A percentile compares a stretch with the other conserved stretches of the same genome.
These are phyloP conservation scores for Poeciliopsis prolifica DNA, from an alignment of 2,113 vertebrate genomes.

Conservation along the genomic window DNA sequence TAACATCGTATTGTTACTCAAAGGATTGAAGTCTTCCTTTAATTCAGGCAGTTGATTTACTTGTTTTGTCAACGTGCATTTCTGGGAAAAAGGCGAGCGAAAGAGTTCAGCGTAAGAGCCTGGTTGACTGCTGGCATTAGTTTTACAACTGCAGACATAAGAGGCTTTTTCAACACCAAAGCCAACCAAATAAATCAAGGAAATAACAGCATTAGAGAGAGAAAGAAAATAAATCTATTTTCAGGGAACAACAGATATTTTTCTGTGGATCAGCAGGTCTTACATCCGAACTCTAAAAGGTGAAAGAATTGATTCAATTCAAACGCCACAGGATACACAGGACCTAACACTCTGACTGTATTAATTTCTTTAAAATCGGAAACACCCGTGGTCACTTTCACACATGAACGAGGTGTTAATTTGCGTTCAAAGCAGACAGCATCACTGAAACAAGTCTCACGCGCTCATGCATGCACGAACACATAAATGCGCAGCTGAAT, in stretches of 20 bases:
- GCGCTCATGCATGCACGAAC: conserved; percentile 5
- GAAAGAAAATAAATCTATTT: background rate
- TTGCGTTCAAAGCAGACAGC: conserved; percentile 7
- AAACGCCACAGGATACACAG: background rate
- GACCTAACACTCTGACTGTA: background rate
- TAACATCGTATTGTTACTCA: background rate
- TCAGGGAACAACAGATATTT: background rate
- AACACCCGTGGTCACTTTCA: background rate
- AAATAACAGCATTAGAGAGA: background rate
- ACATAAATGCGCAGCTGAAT: background rate
- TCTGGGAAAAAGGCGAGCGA: background rate
- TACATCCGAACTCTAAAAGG: background rate
- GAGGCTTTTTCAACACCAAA: background rate
- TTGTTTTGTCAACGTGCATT: background rate
- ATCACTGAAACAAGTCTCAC: background rate
- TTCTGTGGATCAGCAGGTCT: background rate
- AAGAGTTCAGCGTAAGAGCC: background rate
- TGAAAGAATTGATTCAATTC: background rate
- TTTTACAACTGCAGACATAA: background rate
- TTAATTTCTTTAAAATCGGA: background rate
- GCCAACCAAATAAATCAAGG: background rate
- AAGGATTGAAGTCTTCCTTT: background rate
- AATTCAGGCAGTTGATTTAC: background rate
- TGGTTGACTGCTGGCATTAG: background rate
- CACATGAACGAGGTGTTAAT: background rate